Base-by-base conservation (phyloP, 2,797 vertebrate species). In the Cynodonichthys magdalenae region DNA sequence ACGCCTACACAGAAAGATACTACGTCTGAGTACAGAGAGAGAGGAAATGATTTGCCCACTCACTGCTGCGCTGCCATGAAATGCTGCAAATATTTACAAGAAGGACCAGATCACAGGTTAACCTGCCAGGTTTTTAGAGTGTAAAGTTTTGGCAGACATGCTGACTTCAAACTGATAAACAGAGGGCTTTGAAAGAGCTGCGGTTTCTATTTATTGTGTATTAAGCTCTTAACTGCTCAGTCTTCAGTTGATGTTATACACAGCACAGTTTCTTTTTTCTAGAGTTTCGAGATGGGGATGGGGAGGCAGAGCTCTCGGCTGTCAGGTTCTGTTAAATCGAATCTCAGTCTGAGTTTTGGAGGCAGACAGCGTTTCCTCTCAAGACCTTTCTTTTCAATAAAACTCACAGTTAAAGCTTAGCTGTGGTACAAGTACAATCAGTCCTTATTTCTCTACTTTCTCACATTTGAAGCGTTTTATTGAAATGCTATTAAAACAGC, bases 41-140 rank as follows among this genome's bases (percentile, higher is more conserved):
- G 60, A 82, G 82, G 82, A 88, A 87, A 86, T 65, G 67, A 75
- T 62, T 59, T 81, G 80, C 90, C 83, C 78, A 86, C 87, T 80
- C 81, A 74, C 67, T 71, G 63, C 79, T 81, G 75, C 79, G 74
- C 75, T 39, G 54, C 71, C 77, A 79, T 78, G 73, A 77, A 81
- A 64, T 60, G 64, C 75, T 84, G 64, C 74, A 73, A 66, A 36
- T 51, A 15, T 75, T 78, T 60, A 20, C 29, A 71, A 63, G 73
- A 70, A 79, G 45, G 29, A 82, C 48, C 45, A 66, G 48, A 73
- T 59, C 51, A 54, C 54, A 41, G 34, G 15, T 17, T 41, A 20
- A 69, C 44, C 50, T 63, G 71, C 63, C 53, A 75, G 46, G 59
- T 69, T 74, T 72, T 56, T 70, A 74, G 69, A 62, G 69, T 57